Conservation (phyloP, 2,888 invertebrate genomes). For the Drosophila affinis region DNA sequence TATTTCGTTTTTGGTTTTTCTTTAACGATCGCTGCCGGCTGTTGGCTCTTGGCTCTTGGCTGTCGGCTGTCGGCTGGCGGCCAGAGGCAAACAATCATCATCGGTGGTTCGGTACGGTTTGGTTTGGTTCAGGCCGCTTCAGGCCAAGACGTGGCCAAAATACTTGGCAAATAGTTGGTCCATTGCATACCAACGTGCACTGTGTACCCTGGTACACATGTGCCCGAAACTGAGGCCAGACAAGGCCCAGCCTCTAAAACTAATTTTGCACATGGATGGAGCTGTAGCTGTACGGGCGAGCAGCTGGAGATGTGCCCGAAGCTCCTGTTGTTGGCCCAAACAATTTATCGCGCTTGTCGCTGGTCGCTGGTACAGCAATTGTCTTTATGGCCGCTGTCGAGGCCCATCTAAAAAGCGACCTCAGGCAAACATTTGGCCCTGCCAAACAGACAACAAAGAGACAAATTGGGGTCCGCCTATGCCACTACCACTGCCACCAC, state of each 20-base stretch:
- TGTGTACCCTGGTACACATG: too few species aligned
- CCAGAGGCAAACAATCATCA: background rate
- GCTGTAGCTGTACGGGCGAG: too few species aligned
- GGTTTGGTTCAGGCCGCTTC: background rate
- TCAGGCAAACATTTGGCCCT: conserved; percentile 11
- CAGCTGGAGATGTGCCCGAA: conserved; percentile 4
- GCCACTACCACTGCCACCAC: background rate
- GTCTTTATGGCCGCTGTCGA: conserved; percentile 50
- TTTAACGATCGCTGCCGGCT: conserved; percentile 13
- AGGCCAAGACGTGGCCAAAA: conserved; percentile 18
- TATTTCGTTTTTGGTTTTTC: background rate
- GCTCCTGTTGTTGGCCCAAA: conserved; percentile 27
- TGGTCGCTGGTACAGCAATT: conserved; percentile 66
- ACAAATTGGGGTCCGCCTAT: background rate
- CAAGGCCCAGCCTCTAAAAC: conserved; percentile 34
- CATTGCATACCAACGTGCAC: conserved; percentile 12
- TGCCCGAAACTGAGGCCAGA: background rate
- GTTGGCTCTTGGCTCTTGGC: too few species aligned
- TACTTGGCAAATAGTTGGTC: conserved; percentile 14
- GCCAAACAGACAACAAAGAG: too few species aligned
- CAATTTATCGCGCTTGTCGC: conserved; percentile 41
- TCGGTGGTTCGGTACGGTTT: background rate
- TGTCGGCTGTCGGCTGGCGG: too few species aligned
- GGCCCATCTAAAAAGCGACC: conserved; percentile 23
- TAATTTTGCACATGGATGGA: background rate